Evolutionary conservation across 2,888 invertebrate genomes (phyloP).

Genomic region (Caenorhabditis plicata): DNA sequence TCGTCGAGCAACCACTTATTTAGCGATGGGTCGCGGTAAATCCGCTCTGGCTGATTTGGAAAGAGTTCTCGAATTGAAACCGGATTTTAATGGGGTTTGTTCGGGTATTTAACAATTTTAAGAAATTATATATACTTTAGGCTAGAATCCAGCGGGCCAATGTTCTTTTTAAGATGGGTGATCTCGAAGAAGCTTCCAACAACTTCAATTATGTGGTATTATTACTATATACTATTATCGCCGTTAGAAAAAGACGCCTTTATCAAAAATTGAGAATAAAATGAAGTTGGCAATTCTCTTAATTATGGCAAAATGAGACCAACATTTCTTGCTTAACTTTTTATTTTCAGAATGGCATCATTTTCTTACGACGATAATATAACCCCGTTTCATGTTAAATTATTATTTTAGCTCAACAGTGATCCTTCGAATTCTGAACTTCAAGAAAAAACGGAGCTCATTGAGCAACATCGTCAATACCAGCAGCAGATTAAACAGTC

Average conservation of each 20-base stretch:
- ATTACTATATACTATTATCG: too few relatives aligned
- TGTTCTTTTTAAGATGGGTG: constrained; percentile 82
- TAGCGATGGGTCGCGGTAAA: constrained; percentile 57
- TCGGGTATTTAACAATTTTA: background rate
- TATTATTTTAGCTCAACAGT: constrained; percentile 70
- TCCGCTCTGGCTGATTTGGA: constrained; percentile 91
- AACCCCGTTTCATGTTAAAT: background rate
- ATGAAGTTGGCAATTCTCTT: too few relatives aligned
- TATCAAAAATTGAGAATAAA: too few relatives aligned
- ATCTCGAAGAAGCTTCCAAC: constrained; percentile 51
- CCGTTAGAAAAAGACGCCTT: too few relatives aligned
- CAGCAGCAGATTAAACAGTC: constrained; percentile 28
- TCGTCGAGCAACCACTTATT: constrained; percentile 69
- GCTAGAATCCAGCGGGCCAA: constrained; percentile 79
- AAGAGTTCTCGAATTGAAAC: constrained; percentile 86
- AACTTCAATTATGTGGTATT: constrained; percentile 60
- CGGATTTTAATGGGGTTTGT: constrained; percentile 87
- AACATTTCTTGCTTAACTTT: too few relatives aligned
- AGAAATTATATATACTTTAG: constrained; percentile 65
- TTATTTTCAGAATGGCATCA: too few relatives aligned
- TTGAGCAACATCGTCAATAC: constrained; percentile 71
- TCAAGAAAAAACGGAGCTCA: constrained; percentile 73
- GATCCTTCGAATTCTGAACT: constrained; percentile 82
- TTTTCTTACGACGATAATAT: too few relatives aligned
- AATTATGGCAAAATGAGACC: too few relatives aligned